These are phyloP conservation scores for Oreortyx pictus DNA, from an alignment of 2,797 vertebrate genomes.

Conservation along the genomic window DNA sequence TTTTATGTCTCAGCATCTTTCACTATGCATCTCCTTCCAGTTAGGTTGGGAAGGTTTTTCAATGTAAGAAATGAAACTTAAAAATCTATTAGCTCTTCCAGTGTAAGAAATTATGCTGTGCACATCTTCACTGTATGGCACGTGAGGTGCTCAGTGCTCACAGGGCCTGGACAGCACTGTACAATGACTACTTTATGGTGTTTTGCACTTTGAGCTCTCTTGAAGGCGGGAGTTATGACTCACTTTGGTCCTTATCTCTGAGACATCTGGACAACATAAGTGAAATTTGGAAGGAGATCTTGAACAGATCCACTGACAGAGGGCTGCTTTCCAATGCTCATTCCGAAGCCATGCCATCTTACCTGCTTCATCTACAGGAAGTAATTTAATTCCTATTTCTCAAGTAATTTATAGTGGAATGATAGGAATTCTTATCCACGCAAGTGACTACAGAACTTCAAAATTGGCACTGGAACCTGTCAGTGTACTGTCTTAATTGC, in stretches of 20 bases:
- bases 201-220: neutral
- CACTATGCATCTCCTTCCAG: neutral
- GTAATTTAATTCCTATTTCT: neutral
- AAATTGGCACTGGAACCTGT: neutral
- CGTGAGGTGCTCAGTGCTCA: neutral
- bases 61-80: neutral
- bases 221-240: neutral
- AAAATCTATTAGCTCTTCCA: neutral
- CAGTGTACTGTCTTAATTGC: neutral
- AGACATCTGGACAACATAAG: neutral
- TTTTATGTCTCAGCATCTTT: neutral
- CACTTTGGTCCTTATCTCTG: neutral
- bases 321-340: neutral
- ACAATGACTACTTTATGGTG: neutral
- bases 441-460: neutral
- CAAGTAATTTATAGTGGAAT: neutral
- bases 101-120: neutral
- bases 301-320: neutral
- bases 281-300: neutral
- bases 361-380: neutral
- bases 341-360: neutral
- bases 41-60: neutral
- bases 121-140: neutral
- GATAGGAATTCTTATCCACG: neutral
- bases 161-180: neutral